A percentile compares a stretch with the other conserved stretches of the same genome.
Evolutionary conservation across 2,888 invertebrate species (phyloP).

Genomic region (Drosophila mercatorum): DNA sequence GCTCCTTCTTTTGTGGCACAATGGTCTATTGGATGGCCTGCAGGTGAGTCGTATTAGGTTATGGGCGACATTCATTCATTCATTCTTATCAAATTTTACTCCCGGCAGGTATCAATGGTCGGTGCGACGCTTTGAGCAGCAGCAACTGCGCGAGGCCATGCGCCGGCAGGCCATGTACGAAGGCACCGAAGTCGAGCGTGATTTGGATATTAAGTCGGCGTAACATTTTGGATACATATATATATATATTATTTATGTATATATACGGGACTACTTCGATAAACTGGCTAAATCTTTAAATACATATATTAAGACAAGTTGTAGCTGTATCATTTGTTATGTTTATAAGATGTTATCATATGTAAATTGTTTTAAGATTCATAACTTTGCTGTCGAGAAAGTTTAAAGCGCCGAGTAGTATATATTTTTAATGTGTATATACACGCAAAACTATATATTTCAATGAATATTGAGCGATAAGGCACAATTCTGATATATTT

Average conservation of each 20-base stretch:
- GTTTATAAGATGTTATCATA: constrained; percentile 5
- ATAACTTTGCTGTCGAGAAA: background rate
- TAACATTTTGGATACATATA: constrained; percentile 39
- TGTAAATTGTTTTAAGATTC: background rate
- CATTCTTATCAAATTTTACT: background rate
- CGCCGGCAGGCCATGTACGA: constrained; percentile 87
- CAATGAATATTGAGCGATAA: constrained; percentile 18
- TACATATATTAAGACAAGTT: constrained; percentile 1
- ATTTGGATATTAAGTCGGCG: constrained; percentile 73
- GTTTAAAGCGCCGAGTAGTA: constrained; percentile 11
- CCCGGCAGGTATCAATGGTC: constrained; percentile 88
- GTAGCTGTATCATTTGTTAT: constrained; percentile 27
- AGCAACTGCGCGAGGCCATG: constrained; percentile 87
- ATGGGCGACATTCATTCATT: background rate
- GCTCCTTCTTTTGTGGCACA: constrained; percentile 88
- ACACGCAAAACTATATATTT: constrained; percentile 3
- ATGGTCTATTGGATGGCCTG: constrained; percentile 89
- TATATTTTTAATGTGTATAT: background rate
- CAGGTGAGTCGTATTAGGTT: constrained; percentile 69
- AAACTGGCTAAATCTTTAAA: background rate
- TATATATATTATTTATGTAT: background rate
- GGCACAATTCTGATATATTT: constrained; percentile 14
- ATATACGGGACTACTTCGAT: background rate
- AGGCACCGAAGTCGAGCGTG: constrained; percentile 86
- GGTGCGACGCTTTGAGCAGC: constrained; percentile 87